Evolutionary conservation across 2,888 invertebrate genomes (phyloP).

Genomic region (Drosophila mimica): DNA sequence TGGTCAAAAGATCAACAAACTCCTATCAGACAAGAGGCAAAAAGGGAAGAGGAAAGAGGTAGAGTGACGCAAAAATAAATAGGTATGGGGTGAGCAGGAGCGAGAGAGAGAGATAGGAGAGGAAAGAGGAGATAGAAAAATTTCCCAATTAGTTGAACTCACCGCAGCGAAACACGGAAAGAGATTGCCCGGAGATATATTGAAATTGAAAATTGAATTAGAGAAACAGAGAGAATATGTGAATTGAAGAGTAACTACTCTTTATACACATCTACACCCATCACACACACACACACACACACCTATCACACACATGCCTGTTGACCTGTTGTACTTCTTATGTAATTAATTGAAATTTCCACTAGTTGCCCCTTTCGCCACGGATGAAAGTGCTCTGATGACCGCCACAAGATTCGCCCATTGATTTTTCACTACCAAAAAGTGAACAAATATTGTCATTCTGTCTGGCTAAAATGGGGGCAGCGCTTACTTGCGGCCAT

Average conservation of each 20-base stretch:
- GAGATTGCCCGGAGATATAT: background rate
- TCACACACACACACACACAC: background rate
- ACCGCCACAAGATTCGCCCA: background rate
- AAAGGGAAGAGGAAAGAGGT: background rate
- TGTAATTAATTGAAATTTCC: background rate
- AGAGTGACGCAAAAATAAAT: background rate
- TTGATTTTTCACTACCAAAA: slow-evolving; percentile 20
- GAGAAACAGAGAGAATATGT: background rate
- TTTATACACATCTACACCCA: background rate
- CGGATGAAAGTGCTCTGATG: background rate
- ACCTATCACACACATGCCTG: background rate
- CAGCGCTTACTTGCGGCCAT: slow-evolving; percentile 34
- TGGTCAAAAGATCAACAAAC: background rate
- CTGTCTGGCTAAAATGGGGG: slow-evolving; percentile 15
- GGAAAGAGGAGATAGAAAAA: background rate
- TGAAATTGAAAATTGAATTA: background rate
- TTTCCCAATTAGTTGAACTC: background rate
- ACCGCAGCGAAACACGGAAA: background rate
- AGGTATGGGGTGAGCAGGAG: too few species aligned
- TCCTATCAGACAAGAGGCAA: too few species aligned
- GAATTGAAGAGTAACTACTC: background rate
- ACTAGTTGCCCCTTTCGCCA: background rate
- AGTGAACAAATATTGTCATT: slow-evolving; percentile 33
- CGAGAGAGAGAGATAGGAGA: background rate
- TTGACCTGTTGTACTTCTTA: background rate